These are phyloP conservation scores for Mergus octosetaceus DNA, from an alignment of 2,797 vertebrate species.

Conservation along the genomic window DNA sequence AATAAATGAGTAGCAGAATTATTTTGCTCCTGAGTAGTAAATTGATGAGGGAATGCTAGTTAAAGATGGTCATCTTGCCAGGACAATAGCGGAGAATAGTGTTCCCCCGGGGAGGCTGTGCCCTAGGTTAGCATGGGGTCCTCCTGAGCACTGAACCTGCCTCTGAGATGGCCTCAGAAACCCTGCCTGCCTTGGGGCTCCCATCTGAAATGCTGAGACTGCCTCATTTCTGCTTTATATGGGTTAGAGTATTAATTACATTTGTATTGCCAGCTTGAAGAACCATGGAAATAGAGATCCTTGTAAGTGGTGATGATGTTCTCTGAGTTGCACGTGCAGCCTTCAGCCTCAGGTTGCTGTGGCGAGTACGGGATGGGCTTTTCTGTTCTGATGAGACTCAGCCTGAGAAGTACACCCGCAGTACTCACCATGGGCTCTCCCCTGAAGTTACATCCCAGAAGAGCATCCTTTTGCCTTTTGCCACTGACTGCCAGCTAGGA, in stretches of 20 bases:
- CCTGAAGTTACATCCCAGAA: background rate
- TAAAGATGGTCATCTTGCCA: background rate
- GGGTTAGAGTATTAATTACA: background rate
- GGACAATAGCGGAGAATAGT: background rate
- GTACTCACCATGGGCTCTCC: background rate
- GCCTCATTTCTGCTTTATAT: background rate
- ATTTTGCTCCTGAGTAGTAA: background rate
- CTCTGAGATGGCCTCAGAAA: background rate
- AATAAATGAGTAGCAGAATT: background rate
- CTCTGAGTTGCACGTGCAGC: background rate
- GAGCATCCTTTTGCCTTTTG: background rate
- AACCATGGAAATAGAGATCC: background rate
- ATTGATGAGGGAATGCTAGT: background rate
- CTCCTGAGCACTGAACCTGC: background rate
- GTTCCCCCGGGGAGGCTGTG: background rate
- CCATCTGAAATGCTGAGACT: background rate
- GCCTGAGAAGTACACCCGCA: background rate
- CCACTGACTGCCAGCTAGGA: fast-evolving
- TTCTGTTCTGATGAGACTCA: background rate
- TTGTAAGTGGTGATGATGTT: background rate
- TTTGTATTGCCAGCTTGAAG: background rate
- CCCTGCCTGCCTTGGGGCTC: background rate
- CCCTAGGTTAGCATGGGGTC: too few species aligned
- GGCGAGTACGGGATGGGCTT: fast-evolving
- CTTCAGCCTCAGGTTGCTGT: background rate